These are phyloP conservation scores for Papilio xuthus DNA, from an alignment of 1,140 invertebrate genomes.

Conservation along the genomic window DNA sequence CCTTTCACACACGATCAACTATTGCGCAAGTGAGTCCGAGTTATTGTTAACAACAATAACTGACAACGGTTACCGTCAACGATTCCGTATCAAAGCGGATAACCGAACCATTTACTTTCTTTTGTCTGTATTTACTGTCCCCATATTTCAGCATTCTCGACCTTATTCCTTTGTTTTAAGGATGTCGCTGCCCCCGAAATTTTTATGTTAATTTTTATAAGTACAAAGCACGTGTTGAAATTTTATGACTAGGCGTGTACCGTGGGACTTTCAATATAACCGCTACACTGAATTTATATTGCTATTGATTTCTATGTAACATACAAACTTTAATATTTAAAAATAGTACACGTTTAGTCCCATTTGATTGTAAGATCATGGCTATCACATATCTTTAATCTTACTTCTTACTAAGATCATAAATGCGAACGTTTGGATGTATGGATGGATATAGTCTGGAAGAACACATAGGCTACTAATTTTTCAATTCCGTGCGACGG, in stretches of 20 bases:
- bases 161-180: constrained; percentile 48
- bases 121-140: constrained; percentile 55
- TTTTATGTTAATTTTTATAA: constrained; percentile 60
- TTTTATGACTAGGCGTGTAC: constrained; percentile 53
- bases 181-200: constrained; percentile 40
- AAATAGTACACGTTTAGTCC: not conserved
- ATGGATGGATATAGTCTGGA: too few relatives aligned
- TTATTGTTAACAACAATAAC: constrained; percentile 59
- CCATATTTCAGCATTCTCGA: constrained; percentile 41
- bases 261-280: constrained; percentile 53
- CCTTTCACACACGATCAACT: constrained; percentile 40
- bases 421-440: too few relatives aligned
- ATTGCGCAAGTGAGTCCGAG: constrained; percentile 57
- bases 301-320: constrained; percentile 26
- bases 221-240: constrained; percentile 55
- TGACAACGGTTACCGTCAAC: constrained; percentile 38
- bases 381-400: too few relatives aligned
- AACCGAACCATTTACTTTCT: constrained; percentile 68
- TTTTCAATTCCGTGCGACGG: too few relatives aligned
- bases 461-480: too few relatives aligned
- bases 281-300: constrained; percentile 43
- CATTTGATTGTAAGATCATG: too few relatives aligned
- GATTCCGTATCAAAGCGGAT: constrained; percentile 58
- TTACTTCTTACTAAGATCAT: too few relatives aligned
- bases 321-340: not conserved